Evolutionary conservation across 2,888 invertebrate genomes (phyloP).

Genomic region (Sclerodermus sp.): DNA sequence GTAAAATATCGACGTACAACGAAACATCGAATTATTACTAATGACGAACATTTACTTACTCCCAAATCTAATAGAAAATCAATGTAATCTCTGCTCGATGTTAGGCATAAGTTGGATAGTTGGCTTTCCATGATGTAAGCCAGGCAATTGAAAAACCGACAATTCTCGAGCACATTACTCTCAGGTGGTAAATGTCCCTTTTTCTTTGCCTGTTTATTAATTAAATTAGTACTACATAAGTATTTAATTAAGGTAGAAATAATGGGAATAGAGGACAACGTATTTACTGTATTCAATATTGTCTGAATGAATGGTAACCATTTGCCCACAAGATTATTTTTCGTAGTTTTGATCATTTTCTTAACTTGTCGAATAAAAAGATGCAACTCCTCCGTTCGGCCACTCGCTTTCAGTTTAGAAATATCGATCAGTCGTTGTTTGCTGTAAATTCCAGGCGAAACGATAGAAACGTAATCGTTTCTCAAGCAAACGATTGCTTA

Average conservation of each 20-base stretch:
- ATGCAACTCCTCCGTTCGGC: conserved; percentile 69
- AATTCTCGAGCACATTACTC: conserved; percentile 67
- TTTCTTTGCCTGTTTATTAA: conserved; percentile 64
- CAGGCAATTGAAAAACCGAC: conserved; percentile 82
- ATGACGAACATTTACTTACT: conserved; percentile 59
- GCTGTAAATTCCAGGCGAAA: too few species aligned
- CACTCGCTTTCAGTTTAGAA: conserved; percentile 62
- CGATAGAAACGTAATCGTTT: too few species aligned
- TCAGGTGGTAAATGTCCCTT: conserved; percentile 70
- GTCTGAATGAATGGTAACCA: conserved; percentile 69
- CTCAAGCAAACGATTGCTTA: conserved; percentile 5
- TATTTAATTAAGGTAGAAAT: too few species aligned
- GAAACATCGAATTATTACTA: not conserved
- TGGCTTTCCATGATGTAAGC: conserved; percentile 87
- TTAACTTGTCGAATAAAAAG: conserved; percentile 65
- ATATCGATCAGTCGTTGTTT: conserved; percentile 66
- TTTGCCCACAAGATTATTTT: conserved; percentile 65
- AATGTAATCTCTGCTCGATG: conserved; percentile 78
- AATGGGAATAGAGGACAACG: too few species aligned
- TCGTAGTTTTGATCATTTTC: conserved; percentile 69
- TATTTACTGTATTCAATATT: conserved; percentile 57
- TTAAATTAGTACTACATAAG: too few species aligned
- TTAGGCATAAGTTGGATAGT: conserved; percentile 77
- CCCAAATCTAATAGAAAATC: conserved; percentile 76
- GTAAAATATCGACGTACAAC: not conserved